Conservation (phyloP, 2,888 invertebrate genomes). For the Morpho helenor region DNA sequence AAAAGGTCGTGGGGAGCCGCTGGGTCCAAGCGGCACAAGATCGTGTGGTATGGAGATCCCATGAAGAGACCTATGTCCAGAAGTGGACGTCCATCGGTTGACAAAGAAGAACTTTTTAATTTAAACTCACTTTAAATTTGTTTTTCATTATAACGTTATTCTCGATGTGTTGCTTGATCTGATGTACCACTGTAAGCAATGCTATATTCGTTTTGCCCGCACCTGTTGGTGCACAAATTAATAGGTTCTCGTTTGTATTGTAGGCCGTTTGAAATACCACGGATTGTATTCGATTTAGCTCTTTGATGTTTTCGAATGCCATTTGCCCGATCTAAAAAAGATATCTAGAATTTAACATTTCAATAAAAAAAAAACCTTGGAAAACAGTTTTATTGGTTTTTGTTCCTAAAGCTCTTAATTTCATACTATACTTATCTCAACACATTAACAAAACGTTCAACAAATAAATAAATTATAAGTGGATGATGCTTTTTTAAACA, state of each 20-base stretch:
- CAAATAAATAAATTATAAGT: too few relatives aligned
- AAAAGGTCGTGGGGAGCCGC: too few relatives aligned
- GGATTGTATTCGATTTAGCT: conserved; percentile 96
- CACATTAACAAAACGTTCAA: too few relatives aligned
- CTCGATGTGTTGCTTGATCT: conserved; percentile 91
- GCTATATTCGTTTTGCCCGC: conserved; percentile 99
- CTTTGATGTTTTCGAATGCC: conserved; percentile 92
- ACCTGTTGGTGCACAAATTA: conserved; percentile 99
- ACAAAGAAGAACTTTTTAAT: too few relatives aligned
- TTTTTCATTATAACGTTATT: conserved; percentile 91
- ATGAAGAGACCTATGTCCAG: too few relatives aligned
- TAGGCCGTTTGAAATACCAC: conserved; percentile 97
- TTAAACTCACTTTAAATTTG: conserved; percentile 88
- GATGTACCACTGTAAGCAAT: conserved; percentile 93
- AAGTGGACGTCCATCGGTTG: too few relatives aligned
- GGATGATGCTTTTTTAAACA: too few relatives aligned
- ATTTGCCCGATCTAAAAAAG: conserved; percentile 87
- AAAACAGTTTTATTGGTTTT: too few relatives aligned
- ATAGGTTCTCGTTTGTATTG: conserved; percentile 96
- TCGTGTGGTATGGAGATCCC: too few relatives aligned
- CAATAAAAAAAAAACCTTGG: background rate
- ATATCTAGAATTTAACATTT: background rate
- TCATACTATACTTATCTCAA: too few relatives aligned
- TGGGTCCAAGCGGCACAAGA: too few relatives aligned
- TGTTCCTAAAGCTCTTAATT: too few relatives aligned